Evolutionary conservation across 2,888 invertebrate species (phyloP), one percentile per base, ranked within the genome.

Genomic region (Pterostichus niger): DNA sequence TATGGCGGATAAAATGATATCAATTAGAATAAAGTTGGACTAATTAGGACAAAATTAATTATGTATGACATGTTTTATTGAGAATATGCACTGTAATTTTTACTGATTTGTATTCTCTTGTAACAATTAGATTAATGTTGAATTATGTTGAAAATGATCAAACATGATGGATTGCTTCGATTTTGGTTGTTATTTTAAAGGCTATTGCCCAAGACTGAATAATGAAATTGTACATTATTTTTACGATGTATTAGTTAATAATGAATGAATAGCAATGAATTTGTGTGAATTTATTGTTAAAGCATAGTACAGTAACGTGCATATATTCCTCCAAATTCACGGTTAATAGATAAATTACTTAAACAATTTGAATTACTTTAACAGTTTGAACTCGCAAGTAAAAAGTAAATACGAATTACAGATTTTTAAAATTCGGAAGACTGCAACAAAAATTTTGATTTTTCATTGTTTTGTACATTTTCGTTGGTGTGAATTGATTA

Each of bases 141-240:
- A 13, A 49, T 54, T 54, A 35, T 64, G 64, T 64, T 64, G 33
- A 33, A 49, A 49, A 11, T 49, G 13, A 49, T 49, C 49, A 49
- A 4, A 49, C n/a, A 49, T n/a, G n/a, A 49, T 49, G 49, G 10
- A 49, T 49, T 49, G 49, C 49, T 49, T 49, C 5, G 49, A 49
- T 49, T 49, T 56, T 56, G 24, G 24, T 56, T 56, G 24, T 56
- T 56, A 44, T 71, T 71, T 44, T 44, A 17, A 13, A 49, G 61
- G 61, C 77, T 77, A 10, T 77, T 61, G 61, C 35, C 78, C 56
- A 81, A 64, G 81, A 81, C 81, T 81, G 81, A 81, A 81, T 68
- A 80, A 56, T 33, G 31, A 79, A 78, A 78, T 78, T 79, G 77
- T 78, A 78, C 56, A 78, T 64, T 59, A 68, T 76, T 54, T 56